Evolutionary conservation across 2,888 invertebrate species (phyloP).

Genomic region (Tubiluchus corallicola): DNA sequence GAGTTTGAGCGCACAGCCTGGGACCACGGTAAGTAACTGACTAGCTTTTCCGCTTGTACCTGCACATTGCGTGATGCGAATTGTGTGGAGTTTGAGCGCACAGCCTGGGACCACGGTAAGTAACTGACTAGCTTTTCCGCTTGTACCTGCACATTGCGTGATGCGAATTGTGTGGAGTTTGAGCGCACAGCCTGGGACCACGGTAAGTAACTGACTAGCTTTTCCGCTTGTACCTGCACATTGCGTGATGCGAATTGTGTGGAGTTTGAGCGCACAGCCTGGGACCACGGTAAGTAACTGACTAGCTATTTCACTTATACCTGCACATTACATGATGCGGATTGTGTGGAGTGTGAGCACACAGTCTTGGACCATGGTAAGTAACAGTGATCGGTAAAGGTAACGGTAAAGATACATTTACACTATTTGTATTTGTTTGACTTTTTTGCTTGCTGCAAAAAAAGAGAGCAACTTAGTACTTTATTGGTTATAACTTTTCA

Average conservation of each 20-base stretch:
- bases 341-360: slow-evolving; percentile 76
- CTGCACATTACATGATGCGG: slow-evolving; percentile 69
- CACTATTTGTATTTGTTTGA: too few relatives aligned
- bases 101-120: slow-evolving; percentile 79
- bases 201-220: slow-evolving; percentile 65
- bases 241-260: slow-evolving; percentile 66
- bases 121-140: slow-evolving; percentile 76
- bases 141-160: slow-evolving; percentile 69
- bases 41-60: slow-evolving; percentile 69
- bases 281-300: slow-evolving; percentile 58
- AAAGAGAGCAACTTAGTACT: too few relatives aligned
- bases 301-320: slow-evolving; percentile 74
- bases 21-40: slow-evolving; percentile 76
- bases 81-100: slow-evolving; percentile 94
- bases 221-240: slow-evolving; percentile 79
- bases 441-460: too few relatives aligned
- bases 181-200: slow-evolving; percentile 92
- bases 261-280: slow-evolving; percentile 80
- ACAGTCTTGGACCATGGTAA: slow-evolving; percentile 84
- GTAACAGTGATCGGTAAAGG: too few relatives aligned
- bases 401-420: too few relatives aligned
- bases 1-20: slow-evolving; percentile 93
- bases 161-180: slow-evolving; percentile 96
- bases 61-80: slow-evolving; percentile 85
- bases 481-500: too few relatives aligned